phyloP scores from a whole-genome alignment of 35 echinoderm and acorn worm species.

The Hemicentrotus pulcherrimus region DNA sequence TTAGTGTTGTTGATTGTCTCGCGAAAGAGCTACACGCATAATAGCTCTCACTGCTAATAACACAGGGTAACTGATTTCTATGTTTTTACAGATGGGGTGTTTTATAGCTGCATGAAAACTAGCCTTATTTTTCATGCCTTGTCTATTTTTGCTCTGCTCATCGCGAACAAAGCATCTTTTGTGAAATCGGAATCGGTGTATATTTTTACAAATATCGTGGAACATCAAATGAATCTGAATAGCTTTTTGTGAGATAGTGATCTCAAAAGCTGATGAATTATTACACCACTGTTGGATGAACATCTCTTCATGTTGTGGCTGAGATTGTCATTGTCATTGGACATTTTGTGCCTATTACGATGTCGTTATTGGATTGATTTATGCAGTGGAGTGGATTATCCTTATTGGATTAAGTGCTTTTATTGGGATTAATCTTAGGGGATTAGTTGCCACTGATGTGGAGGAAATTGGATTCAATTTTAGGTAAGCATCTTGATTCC shows the following conservation, averaged over 20 bases:
- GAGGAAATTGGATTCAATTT: neutral
- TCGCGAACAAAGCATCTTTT: conserved; percentile 1
- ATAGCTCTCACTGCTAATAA: neutral
- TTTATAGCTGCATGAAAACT: neutral
- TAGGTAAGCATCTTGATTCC: neutral
- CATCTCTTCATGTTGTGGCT: neutral
- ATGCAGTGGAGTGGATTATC: neutral
- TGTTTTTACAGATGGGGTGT: conserved; percentile 12
- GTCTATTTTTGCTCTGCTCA: neutral
- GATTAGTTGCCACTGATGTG: neutral
- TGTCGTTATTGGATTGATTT: neutral
- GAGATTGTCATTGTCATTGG: neutral
- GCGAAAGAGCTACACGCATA: neutral
- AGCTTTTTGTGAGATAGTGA: neutral
- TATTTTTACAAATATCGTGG: neutral
- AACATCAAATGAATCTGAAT: neutral
- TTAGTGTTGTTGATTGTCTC: neutral
- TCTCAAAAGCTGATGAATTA: neutral
- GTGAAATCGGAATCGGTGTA: neutral
- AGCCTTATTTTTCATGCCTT: neutral
- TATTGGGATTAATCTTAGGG: neutral
- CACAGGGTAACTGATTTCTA: neutral
- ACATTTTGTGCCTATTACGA: neutral
- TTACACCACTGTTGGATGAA: neutral
- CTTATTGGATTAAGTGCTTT: neutral